Evolutionary conservation across 2,888 invertebrate genomes (phyloP).

Genomic region (Dynastes hyllus): DNA sequence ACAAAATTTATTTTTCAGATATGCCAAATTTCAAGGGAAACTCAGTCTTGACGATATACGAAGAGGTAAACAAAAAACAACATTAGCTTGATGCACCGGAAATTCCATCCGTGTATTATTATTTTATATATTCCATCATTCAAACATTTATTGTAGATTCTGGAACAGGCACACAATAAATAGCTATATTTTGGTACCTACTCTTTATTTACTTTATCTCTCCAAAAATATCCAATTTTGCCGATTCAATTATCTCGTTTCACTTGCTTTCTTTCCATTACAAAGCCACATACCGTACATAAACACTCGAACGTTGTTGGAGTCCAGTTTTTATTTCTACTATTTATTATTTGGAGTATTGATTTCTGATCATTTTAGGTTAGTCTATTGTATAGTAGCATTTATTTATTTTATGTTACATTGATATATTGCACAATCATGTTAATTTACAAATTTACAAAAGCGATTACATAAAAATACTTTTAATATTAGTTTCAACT

Average conservation of each 20-base stretch:
- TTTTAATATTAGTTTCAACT: no score
- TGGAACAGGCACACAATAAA: conserved; percentile 40
- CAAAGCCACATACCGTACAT: conserved; percentile 57
- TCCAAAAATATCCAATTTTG: conserved; percentile 57
- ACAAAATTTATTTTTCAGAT: conserved; percentile 65
- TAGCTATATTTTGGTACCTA: conserved; percentile 49
- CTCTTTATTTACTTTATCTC: conserved; percentile 54
- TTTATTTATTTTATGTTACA: background rate
- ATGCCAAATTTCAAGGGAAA: conserved; percentile 66
- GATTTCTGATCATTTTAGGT: conserved; percentile 13
- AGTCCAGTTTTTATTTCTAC: conserved; percentile 35
- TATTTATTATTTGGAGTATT: conserved; percentile 22
- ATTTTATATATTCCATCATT: background rate
- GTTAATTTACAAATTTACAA: no score
- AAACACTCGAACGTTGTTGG: conserved; percentile 53
- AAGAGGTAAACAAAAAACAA: conserved; percentile 64
- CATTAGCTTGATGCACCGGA: conserved; percentile 63
- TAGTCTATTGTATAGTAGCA: background rate
- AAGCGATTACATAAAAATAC: no score
- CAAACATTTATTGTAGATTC: conserved; percentile 26
- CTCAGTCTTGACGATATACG: conserved; percentile 60
- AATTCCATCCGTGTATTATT: conserved; percentile 11
- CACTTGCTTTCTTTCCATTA: conserved; percentile 61
- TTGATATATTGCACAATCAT: no score
- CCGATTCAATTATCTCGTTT: conserved; percentile 58